A percentile compares a stretch with the other conserved stretches of the same genome.
Conservation (phyloP, 2,888 invertebrate species). For the Leptothorax acervorum region DNA sequence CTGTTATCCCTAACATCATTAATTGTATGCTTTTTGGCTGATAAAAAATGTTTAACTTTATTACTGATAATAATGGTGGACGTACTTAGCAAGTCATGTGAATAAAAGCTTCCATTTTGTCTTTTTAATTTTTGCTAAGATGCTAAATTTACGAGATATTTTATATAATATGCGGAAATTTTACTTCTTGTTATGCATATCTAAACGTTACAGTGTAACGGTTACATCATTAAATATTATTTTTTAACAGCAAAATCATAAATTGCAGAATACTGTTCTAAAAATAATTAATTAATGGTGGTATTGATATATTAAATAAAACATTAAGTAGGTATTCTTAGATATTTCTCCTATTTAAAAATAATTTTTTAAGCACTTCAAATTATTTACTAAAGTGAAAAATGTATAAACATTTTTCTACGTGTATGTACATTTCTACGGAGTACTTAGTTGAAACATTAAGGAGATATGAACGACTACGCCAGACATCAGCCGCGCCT, state of each 20-base stretch:
- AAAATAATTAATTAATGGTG: background rate
- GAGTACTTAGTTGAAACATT: background rate
- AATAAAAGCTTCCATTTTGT: background rate
- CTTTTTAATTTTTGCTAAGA: background rate
- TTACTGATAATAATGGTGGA: no score
- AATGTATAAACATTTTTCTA: background rate
- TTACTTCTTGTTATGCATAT: background rate
- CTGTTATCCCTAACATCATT: no score
- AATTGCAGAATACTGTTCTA: background rate
- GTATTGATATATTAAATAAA: background rate
- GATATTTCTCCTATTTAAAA: background rate
- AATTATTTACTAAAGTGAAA: background rate
- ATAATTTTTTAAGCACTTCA: background rate
- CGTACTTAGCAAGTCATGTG: no score
- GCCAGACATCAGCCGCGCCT: conserved; percentile 51
- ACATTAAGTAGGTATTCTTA: background rate
- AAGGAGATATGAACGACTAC: conserved; percentile 35
- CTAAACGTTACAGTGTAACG: background rate
- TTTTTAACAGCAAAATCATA: background rate
- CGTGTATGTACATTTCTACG: background rate
- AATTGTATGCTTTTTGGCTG: no score
- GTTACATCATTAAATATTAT: background rate
- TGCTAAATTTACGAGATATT: background rate
- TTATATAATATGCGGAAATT: background rate
- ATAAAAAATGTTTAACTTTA: no score